Evolutionary conservation across 2,888 invertebrate genomes (phyloP).

Genomic region (Lasius fuliginosus): DNA sequence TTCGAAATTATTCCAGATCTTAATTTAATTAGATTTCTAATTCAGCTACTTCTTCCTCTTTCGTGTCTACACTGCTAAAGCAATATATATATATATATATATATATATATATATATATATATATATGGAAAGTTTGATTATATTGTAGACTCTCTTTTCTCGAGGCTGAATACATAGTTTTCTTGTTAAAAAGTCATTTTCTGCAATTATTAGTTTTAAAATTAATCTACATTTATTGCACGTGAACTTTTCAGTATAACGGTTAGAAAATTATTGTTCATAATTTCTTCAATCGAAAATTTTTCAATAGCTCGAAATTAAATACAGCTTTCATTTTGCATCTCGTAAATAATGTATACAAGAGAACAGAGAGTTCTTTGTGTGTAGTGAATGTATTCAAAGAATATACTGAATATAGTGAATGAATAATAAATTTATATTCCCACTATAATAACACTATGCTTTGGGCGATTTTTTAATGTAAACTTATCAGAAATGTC

Average conservation of each 20-base stretch:
- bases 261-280: background rate
- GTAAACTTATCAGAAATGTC: slow-evolving; percentile 14
- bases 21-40: slow-evolving; percentile 20
- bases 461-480: slow-evolving; percentile 22
- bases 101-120: background rate
- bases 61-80: background rate
- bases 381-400: no score
- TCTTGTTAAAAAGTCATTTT: background rate
- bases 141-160: slow-evolving; percentile 8
- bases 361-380: slow-evolving; percentile 1
- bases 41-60: background rate
- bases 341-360: slow-evolving; percentile 23
- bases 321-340: background rate
- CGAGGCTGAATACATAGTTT: background rate
- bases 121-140: slow-evolving; percentile 32
- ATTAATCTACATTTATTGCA: background rate
- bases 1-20: slow-evolving; percentile 3
- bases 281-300: background rate
- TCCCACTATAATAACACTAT: background rate
- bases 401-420: no score
- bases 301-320: background rate
- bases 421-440: slow-evolving; percentile 13
- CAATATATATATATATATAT: background rate
- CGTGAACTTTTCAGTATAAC: background rate
- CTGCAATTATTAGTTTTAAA: background rate